These are phyloP conservation scores for Rhopilema esculentum DNA, from an alignment of 30 jellyfish, hydroid and myxozoan genomes.

Conservation along the genomic window DNA sequence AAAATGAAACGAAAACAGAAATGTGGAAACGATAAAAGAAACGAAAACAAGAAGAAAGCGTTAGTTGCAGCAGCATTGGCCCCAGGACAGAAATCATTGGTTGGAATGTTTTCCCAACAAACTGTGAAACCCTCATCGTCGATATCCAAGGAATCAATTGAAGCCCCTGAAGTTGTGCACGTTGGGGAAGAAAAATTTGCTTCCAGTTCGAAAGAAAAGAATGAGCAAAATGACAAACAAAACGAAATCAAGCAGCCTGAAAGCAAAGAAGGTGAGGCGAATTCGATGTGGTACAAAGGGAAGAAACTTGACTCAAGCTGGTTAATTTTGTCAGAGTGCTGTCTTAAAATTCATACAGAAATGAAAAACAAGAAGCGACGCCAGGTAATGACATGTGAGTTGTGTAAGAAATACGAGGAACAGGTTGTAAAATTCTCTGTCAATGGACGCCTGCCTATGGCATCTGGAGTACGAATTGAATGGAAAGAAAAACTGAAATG, in stretches of 20 bases:
- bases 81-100: slow-evolving; percentile 27
- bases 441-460: slow-evolving; percentile 65
- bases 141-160: slow-evolving; percentile 4
- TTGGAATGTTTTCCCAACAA: slow-evolving; percentile 16
- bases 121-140: not conserved
- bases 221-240: slow-evolving; percentile 15
- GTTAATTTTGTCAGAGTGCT: not conserved
- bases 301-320: not conserved
- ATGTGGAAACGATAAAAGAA: slow-evolving; percentile 29
- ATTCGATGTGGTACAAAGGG: not conserved
- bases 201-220: slow-evolving; percentile 2
- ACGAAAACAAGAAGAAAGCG: slow-evolving; percentile 16
- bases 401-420: slow-evolving; percentile 48
- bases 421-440: slow-evolving; percentile 52
- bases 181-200: slow-evolving; percentile 10
- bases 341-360: not conserved
- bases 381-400: slow-evolving; percentile 39
- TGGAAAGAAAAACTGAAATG: slow-evolving; percentile 53
- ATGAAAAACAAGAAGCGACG: slow-evolving; percentile 31
- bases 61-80: slow-evolving; percentile 17
- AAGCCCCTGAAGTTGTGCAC: slow-evolving; percentile 4
- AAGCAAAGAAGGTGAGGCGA: slow-evolving; percentile 1
- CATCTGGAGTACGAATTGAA: slow-evolving; percentile 62
- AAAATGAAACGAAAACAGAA: slow-evolving; percentile 27
- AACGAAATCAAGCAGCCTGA: slow-evolving; percentile 14